Base-by-base conservation (phyloP, 2,888 invertebrate species). In the Lordiphosa fenestrarum region DNA sequence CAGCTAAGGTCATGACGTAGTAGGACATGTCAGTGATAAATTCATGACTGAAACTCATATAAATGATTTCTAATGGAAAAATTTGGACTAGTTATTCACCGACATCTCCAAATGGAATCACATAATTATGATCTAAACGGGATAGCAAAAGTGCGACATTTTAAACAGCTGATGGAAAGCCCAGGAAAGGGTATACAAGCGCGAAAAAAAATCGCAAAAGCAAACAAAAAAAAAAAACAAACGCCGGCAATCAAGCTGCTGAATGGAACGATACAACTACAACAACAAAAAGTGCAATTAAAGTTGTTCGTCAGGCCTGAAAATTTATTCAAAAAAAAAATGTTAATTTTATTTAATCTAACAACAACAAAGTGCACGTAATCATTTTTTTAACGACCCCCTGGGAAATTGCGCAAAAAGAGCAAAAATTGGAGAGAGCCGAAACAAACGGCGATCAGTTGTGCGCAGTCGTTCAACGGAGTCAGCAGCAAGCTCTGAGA, bases 401-500 rank as follows among this genome's bases (percentile, higher is more conserved):
- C 42, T 21, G 48, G 46, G 54, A 69, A 72, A 73, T 62, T 53
- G 61, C 57, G 30, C 60, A 40, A 37, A 37, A 57, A 44, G 13
- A 38, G 33, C 46, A 48, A 44, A 44, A 40, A 36, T 12, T 46
- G 13, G 25, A 13, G 36, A 37, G 44, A 50, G 23, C 49, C 12
- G 44, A 38, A 6, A 30, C 40, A 60, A 38, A n/a, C 49, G 37
- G 10, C 57, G 57, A 69, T 67, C 74, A 75, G 81, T 75, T 53
- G 57, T 46, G 35, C 19, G 53, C 53, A 39, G 48, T 30, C 68
- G 48, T 21, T 48, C 59, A 12, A 21, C 51, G 73, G 62, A 60
- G 51, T 53, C 39, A 58, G 15, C 35, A 48, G 53, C 40, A 33
- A 41, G 47, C 47, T 23, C 9, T 19, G 25, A 40, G 3, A 49